These are phyloP conservation scores for Loris lydekkerianus DNA, from an alignment of 2,797 vertebrate genomes.

Conservation along the genomic window DNA sequence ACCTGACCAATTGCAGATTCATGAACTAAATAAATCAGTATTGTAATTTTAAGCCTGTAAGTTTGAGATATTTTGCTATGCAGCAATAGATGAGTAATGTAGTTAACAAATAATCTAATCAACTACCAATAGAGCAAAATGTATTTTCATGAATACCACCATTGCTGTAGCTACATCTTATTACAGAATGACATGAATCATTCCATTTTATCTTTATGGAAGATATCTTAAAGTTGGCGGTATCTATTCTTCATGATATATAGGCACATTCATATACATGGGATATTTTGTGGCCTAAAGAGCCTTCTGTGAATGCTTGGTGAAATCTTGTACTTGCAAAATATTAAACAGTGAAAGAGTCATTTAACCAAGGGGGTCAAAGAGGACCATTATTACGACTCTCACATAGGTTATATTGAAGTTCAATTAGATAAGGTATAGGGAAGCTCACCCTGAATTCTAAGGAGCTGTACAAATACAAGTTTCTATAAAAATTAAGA, in stretches of 20 bases:
- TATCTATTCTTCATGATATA: not conserved
- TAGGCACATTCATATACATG: not conserved
- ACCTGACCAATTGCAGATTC: not conserved
- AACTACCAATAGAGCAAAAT: not conserved
- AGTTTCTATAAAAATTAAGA: conserved; percentile 46
- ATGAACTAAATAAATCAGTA: not conserved
- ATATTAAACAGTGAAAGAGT: not conserved
- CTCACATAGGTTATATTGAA: not conserved
- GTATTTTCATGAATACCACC: not conserved
- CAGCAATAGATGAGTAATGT: not conserved
- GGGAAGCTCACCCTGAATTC: not conserved
- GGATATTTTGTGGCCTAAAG: not conserved
- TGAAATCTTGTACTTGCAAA: not conserved
- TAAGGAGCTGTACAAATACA: not conserved
- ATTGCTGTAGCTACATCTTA: not conserved
- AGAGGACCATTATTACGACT: not conserved
- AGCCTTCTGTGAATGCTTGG: not conserved
- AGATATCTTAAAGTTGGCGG: not conserved
- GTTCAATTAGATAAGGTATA: not conserved
- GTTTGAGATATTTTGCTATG: not conserved
- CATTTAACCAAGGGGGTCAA: not conserved
- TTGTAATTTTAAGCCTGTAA: not conserved
- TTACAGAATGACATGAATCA: not conserved
- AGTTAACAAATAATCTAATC: not conserved
- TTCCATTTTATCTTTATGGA: not conserved